Evolutionary conservation across 30 jellyfish, hydroid and myxozoan genomes (phyloP), one percentile per base, ranked within the genome.

Genomic region (Aurelia sp.): DNA sequence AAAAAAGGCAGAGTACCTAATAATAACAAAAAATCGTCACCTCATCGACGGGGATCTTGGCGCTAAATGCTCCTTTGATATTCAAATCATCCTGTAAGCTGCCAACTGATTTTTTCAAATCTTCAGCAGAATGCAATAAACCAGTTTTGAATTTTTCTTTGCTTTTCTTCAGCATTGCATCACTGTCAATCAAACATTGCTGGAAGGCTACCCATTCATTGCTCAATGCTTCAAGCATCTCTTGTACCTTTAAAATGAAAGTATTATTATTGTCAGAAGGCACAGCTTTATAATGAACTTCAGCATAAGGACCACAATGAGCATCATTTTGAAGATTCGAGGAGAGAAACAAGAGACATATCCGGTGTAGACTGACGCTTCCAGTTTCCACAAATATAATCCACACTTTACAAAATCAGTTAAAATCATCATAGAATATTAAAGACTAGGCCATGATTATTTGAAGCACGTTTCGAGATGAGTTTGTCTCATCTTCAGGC

Each of bases 171-270:
- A 93, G 77, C 98, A 93, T 93, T 9, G 67, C 91, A 47, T 93
- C 98, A 62, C 96, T 12, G 80, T 93, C 98, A 63, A 93, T 93
- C 64, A 93, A 81, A 47, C 98, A 93, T 63, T 93, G 98, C 52
- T 93, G 98, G 91, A 93, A 93, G 19, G 92, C 60, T 20, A 93
- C 84, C 98, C 98, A 93, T 31, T 96, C 97, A 12, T 84, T 87
- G 77, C 97, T 96, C n/a, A 93, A 69, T 18, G 85, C 91, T 24
- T 93, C 98, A 31, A 93, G 93, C 92, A 89, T 96, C 61, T 83
- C 86, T 72, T 93, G 98, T 38, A 89, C 97, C 98, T 93, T 35
- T 12, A 13, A 27, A 62, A 47, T 62, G 16, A 20, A 75, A 69
- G 3, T 7, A 21, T 38, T 0, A 16, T 72, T 33, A 40, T 31